Evolutionary conservation across 2,888 invertebrate species (phyloP).

Genomic region (Falcaria lacertinaria): DNA sequence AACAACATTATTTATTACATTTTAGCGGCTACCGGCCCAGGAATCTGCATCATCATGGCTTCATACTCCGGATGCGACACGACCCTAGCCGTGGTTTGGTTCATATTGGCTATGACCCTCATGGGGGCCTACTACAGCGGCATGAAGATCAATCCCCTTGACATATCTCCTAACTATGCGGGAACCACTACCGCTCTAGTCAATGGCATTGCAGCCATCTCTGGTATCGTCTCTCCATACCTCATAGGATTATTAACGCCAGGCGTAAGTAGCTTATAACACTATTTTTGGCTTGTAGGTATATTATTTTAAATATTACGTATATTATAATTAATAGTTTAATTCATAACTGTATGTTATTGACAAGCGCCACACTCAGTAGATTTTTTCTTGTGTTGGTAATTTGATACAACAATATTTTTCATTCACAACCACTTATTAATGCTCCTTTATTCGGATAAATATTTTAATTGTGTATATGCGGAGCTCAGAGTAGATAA

Average conservation of each 20-base stretch:
- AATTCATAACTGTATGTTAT: too few relatives aligned
- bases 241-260: constrained; percentile 81
- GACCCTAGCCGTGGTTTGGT: constrained; percentile 76
- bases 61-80: constrained; percentile 82
- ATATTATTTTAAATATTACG: too few relatives aligned
- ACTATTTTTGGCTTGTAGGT: too few relatives aligned
- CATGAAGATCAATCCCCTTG: constrained; percentile 83
- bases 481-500: too few relatives aligned
- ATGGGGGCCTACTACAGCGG: constrained; percentile 87
- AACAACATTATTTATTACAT: constrained; percentile 7
- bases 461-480: too few relatives aligned
- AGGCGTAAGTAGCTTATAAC: constrained; percentile 66
- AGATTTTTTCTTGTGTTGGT: too few relatives aligned
- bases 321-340: too few relatives aligned
- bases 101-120: constrained; percentile 82
- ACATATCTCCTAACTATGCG: constrained; percentile 82
- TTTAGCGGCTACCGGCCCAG: constrained; percentile 82
- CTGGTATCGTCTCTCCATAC: constrained; percentile 82
- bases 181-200: constrained; percentile 83
- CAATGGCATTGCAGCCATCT: constrained; percentile 82
- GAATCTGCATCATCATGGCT: constrained; percentile 81
- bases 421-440: too few relatives aligned
- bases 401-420: too few relatives aligned
- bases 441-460: too few relatives aligned
- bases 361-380: too few relatives aligned